phyloP scores from a whole-genome alignment of 2,113 vertebrate genomes.

The Tragelaphus strepsiceros region DNA sequence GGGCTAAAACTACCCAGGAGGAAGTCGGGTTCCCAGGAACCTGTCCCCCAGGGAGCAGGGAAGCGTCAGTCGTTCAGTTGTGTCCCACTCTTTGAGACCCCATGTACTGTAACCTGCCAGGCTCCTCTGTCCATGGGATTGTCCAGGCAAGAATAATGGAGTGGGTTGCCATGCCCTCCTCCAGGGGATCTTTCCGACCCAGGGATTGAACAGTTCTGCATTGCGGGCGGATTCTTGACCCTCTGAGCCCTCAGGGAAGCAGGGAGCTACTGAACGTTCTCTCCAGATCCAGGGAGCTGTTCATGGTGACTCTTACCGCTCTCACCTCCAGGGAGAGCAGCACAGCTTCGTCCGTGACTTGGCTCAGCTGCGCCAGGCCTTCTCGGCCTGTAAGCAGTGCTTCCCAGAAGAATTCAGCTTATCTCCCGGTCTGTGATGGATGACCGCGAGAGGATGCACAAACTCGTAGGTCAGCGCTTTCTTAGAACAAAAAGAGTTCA shows the following conservation, averaged over 20 bases:
- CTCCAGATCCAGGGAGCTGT: not conserved
- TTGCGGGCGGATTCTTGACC: not conserved
- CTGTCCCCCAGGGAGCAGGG: not conserved
- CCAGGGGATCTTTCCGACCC: not conserved
- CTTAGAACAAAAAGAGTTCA: not conserved
- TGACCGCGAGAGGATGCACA: not conserved
- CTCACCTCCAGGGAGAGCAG: accelerated
- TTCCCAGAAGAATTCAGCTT: not conserved
- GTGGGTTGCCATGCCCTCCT: not conserved
- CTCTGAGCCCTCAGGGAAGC: not conserved
- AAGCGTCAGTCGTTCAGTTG: not conserved
- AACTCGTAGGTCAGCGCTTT: not conserved
- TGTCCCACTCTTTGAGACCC: not conserved
- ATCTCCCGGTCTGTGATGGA: not conserved
- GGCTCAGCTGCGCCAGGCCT: not conserved
- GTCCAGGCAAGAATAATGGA: not conserved
- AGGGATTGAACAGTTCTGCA: not conserved
- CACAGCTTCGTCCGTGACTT: not conserved
- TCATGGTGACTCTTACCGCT: accelerated
- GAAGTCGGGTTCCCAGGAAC: not conserved
- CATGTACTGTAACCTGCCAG: not conserved
- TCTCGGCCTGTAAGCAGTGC: not conserved
- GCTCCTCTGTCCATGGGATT: not conserved
- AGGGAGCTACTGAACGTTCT: not conserved
- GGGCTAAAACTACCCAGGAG: not conserved